Percentiles rank a stretch among this genome's conserved stretches.
phyloP scores from a whole-genome alignment of 1,140 invertebrate species.

The Arion vulgaris region DNA sequence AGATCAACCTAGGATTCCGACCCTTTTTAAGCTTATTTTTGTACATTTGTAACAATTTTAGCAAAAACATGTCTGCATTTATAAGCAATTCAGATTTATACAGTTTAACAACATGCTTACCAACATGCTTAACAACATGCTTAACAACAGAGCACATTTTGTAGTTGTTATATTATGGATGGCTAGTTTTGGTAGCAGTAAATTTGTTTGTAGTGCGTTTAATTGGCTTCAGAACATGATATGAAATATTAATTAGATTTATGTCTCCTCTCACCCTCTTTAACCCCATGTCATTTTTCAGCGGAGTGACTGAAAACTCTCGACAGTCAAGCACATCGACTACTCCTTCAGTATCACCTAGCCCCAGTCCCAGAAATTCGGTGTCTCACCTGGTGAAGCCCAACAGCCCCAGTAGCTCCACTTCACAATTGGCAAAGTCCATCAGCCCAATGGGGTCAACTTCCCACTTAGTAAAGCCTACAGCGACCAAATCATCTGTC shows the following conservation, averaged over 20 bases:
- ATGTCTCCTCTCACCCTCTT: neutral
- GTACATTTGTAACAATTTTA: too few relatives aligned
- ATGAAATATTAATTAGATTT: neutral
- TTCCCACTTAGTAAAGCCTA: conserved; percentile 32
- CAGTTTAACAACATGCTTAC: too few relatives aligned
- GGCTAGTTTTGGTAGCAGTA: too few relatives aligned
- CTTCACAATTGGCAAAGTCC: conserved; percentile 31
- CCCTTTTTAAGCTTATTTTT: too few relatives aligned
- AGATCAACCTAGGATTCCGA: too few relatives aligned
- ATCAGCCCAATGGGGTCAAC: conserved; percentile 11
- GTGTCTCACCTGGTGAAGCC: conserved; percentile 35
- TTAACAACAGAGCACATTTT: too few relatives aligned
- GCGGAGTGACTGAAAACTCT: conserved; percentile 28
- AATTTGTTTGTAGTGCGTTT: too few relatives aligned
- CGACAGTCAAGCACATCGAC: conserved; percentile 38
- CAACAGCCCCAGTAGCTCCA: conserved; percentile 23
- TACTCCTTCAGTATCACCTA: conserved; percentile 31
- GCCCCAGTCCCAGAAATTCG: conserved; percentile 28
- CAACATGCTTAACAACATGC: too few relatives aligned
- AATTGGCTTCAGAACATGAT: too few relatives aligned
- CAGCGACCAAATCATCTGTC: conserved; percentile 12
- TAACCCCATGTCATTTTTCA: neutral
- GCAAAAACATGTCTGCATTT: too few relatives aligned
- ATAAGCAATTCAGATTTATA: too few relatives aligned
- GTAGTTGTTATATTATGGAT: too few relatives aligned